Percentiles rank a stretch among this genome's conserved stretches.
Conservation (phyloP, 30 jellyfish, hydroid and myxozoan species). For the Turritopsis dohrnii region DNA sequence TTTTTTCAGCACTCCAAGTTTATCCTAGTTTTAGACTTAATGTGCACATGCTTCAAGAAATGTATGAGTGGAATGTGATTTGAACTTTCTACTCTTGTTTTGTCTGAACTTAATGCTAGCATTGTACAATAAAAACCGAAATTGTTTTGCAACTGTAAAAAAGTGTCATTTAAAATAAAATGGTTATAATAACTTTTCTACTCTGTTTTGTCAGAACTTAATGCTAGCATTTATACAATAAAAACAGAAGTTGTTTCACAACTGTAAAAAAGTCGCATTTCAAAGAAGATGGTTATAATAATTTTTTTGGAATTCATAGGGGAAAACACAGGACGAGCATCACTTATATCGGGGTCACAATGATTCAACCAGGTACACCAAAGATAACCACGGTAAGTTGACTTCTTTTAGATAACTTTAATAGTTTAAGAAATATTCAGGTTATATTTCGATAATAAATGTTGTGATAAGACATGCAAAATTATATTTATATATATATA, state of each 20-base stretch:
- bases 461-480: not conserved
- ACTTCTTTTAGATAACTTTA: no score
- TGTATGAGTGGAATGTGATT: no score
- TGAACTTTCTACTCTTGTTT: no score
- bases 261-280: no score
- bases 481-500: not conserved
- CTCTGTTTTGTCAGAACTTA: no score
- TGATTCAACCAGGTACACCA: constrained; percentile 12
- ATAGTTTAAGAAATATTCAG: not conserved
- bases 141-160: not conserved
- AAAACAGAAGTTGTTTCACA: no score
- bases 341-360: constrained; percentile 11
- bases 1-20: not conserved
- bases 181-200: no score
- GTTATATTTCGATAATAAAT: no score
- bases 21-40: not conserved
- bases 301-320: not conserved
- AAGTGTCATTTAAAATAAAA: not conserved
- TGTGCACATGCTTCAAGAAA: no score
- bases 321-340: constrained; percentile 21
- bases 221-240: no score
- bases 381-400: constrained; percentile 31
- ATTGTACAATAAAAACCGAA: not conserved
- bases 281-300: no score
- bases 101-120: no score